These are phyloP conservation scores for Tethya wilhelma DNA, from an alignment of 37 sponge, comb jelly and placozoan species.

Conservation along the genomic window DNA sequence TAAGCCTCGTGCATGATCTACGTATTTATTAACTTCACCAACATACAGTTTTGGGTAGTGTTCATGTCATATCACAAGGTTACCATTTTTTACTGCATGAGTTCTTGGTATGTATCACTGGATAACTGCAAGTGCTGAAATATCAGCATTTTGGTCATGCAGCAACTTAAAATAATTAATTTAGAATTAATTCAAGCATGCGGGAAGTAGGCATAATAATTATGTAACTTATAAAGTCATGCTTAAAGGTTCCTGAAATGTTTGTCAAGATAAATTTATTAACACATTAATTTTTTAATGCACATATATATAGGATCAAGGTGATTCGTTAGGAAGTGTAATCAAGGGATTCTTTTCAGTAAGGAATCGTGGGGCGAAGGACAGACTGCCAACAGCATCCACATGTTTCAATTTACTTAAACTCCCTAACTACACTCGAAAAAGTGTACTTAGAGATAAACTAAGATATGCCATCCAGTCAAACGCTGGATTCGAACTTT, in stretches of 20 bases:
- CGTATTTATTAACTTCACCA: too few relatives aligned
- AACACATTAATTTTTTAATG: background rate
- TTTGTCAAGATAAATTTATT: background rate
- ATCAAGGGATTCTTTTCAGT: slow-evolving; percentile 80
- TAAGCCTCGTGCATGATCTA: too few relatives aligned
- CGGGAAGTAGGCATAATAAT: too few relatives aligned
- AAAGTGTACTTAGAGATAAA: slow-evolving; percentile 86
- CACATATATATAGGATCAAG: slow-evolving; percentile 56
- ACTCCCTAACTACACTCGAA: slow-evolving; percentile 90
- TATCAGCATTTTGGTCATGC: too few relatives aligned
- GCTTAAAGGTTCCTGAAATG: background rate
- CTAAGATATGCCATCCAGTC: slow-evolving; percentile 87
- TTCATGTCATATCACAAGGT: too few relatives aligned
- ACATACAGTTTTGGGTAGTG: too few relatives aligned
- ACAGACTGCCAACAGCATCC: slow-evolving; percentile 94
- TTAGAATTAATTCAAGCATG: too few relatives aligned
- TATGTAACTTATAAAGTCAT: too few relatives aligned
- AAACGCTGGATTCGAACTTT: slow-evolving; percentile 97
- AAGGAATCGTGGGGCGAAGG: slow-evolving; percentile 17
- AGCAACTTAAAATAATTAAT: too few relatives aligned
- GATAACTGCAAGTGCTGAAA: too few relatives aligned
- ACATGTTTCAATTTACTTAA: slow-evolving; percentile 99
- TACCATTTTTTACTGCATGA: too few relatives aligned
- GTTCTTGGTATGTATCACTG: too few relatives aligned
- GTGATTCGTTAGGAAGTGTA: slow-evolving; percentile 74